Conservation (phyloP, 2,113 vertebrate genomes). For the Zosterops japonicus region DNA sequence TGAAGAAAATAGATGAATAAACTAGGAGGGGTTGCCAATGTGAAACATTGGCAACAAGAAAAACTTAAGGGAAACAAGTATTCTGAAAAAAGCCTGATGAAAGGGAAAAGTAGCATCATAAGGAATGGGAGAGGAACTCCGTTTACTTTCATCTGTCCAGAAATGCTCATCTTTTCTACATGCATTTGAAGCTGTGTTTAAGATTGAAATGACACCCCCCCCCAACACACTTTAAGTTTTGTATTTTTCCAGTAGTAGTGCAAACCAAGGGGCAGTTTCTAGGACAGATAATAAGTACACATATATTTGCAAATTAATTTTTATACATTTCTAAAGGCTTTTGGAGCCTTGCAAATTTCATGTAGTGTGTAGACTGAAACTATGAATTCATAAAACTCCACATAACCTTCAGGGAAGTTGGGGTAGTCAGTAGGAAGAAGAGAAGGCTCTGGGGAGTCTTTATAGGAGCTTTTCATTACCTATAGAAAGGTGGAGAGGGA, state of each 20-base stretch:
- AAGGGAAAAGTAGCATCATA: not conserved
- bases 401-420: not conserved
- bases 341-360: not conserved
- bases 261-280: not conserved
- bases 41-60: not conserved
- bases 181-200: not conserved
- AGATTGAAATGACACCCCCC: not conserved
- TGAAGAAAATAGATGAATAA: not conserved
- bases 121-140: not conserved
- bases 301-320: not conserved
- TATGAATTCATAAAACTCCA: not conserved
- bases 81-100: not conserved
- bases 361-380: not conserved
- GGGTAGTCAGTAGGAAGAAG: not conserved
- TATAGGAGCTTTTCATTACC: not conserved
- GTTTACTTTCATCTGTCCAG: not conserved
- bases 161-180: not conserved
- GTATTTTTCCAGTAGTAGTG: not conserved
- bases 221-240: not conserved
- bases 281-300: not conserved
- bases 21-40: fast-evolving
- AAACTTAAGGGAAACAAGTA: not conserved
- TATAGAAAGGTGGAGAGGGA: not conserved
- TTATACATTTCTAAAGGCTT: not conserved
- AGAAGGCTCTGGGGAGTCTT: not conserved